These are phyloP conservation scores for Planiliza haematocheilus DNA, from an alignment of 2,113 vertebrate species.

Conservation along the genomic window DNA sequence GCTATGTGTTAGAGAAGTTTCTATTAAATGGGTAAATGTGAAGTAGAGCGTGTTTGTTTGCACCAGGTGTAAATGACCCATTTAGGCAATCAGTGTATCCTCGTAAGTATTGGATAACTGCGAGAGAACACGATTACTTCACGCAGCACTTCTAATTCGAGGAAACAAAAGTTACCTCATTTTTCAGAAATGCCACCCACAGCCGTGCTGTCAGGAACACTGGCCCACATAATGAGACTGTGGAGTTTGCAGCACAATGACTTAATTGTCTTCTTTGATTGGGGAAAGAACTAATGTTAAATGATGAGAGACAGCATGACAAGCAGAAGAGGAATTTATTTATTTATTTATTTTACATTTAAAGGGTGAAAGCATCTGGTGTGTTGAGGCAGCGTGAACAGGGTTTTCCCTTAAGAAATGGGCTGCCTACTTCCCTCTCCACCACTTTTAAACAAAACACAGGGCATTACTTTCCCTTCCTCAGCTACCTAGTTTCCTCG, in stretches of 20 bases:
- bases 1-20: constrained; percentile 24
- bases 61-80: constrained; percentile 50
- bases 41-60: constrained; percentile 53
- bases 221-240: constrained; percentile 43
- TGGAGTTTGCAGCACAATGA: constrained; percentile 41
- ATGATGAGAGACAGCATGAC: constrained; percentile 31
- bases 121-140: constrained; percentile 32
- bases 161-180: constrained; percentile 61
- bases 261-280: constrained; percentile 47
- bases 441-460: background rate
- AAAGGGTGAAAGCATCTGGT: constrained; percentile 9
- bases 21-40: constrained; percentile 38
- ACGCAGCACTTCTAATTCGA: constrained; percentile 44
- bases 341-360: background rate
- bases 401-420: constrained; percentile 7
- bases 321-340: constrained; percentile 21
- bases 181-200: constrained; percentile 61
- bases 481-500: background rate
- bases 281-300: constrained; percentile 3
- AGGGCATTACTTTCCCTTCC: background rate
- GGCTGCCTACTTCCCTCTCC: background rate
- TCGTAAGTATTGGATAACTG: constrained; percentile 34
- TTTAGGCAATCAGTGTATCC: constrained; percentile 55
- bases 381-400: constrained; percentile 13
- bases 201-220: constrained; percentile 26